These are phyloP conservation scores for Esox lucius DNA, from an alignment of 2,797 vertebrate genomes.

Conservation along the genomic window DNA sequence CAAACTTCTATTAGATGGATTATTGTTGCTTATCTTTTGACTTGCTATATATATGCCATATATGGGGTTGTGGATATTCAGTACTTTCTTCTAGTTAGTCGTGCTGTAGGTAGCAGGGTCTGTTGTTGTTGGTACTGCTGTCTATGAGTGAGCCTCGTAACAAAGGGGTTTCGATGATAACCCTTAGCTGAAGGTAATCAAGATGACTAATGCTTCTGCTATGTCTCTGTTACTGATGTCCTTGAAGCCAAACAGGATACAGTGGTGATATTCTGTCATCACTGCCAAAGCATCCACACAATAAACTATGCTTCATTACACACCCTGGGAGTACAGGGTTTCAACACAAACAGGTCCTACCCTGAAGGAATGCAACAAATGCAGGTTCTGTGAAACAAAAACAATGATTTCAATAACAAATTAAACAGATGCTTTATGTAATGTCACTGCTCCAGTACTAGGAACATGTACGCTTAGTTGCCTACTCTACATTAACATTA, in stretches of 20 bases:
- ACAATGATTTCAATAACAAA: neutral
- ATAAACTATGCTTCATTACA: neutral
- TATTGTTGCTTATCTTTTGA: neutral
- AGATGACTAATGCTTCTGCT: constrained; percentile 8
- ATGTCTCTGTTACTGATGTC: constrained; percentile 6
- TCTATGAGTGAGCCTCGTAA: neutral
- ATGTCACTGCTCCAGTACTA: neutral
- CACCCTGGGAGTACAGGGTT: neutral
- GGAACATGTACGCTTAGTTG: neutral
- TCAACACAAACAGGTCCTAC: neutral
- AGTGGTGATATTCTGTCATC: neutral
- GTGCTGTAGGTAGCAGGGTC: neutral
- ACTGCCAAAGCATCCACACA: neutral
- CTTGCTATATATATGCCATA: no score
- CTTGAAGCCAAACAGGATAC: neutral
- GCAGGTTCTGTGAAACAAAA: neutral
- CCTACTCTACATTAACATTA: neutral
- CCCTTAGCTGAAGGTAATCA: constrained; percentile 1
- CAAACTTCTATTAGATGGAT: neutral
- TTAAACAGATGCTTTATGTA: neutral
- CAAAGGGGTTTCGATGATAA: neutral
- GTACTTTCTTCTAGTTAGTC: neutral
- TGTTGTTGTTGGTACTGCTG: neutral
- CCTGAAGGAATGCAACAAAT: neutral
- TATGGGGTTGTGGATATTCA: neutral